phyloP scores from a whole-genome alignment of 2,888 invertebrate genomes.

The Sphaerophoria rueppellii region DNA sequence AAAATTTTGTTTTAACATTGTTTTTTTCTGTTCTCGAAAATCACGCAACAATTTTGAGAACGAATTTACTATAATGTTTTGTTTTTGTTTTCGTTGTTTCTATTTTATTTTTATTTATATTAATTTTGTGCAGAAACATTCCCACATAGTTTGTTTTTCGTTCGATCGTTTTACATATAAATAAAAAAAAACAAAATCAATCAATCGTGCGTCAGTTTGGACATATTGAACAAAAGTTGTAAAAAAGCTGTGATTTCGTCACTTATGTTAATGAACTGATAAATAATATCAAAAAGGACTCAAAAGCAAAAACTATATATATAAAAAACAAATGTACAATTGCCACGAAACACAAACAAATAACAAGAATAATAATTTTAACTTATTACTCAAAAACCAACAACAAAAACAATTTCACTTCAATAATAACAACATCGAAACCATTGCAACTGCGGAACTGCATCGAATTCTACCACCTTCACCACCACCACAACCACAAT shows the following conservation, averaged over 20 bases:
- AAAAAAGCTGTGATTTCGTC: constrained; percentile 60
- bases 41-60: constrained; percentile 62
- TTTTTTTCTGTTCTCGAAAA: constrained; percentile 39
- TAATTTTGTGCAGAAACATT: constrained; percentile 72
- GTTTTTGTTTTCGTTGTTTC: constrained; percentile 19
- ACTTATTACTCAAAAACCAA: constrained; percentile 58
- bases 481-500: constrained; percentile 73
- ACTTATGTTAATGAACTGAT: constrained; percentile 52
- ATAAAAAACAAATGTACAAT: constrained; percentile 62
- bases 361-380: constrained; percentile 49
- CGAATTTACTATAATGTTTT: constrained; percentile 45
- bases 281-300: constrained; percentile 28
- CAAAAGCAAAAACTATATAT: constrained; percentile 12
- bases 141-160: constrained; percentile 69
- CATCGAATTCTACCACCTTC: constrained; percentile 56
- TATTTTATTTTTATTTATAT: constrained; percentile 50
- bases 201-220: constrained; percentile 46
- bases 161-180: constrained; percentile 68
- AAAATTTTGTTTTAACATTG: constrained; percentile 27
- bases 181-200: constrained; percentile 38
- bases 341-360: constrained; percentile 71
- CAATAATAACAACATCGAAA: constrained; percentile 62
- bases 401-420: constrained; percentile 64
- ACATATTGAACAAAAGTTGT: constrained; percentile 50
- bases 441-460: constrained; percentile 67